Evolutionary conservation across 1,140 invertebrate genomes (phyloP), one percentile per base, ranked within the genome.

Genomic region (Caenorhabditis briggsae): DNA sequence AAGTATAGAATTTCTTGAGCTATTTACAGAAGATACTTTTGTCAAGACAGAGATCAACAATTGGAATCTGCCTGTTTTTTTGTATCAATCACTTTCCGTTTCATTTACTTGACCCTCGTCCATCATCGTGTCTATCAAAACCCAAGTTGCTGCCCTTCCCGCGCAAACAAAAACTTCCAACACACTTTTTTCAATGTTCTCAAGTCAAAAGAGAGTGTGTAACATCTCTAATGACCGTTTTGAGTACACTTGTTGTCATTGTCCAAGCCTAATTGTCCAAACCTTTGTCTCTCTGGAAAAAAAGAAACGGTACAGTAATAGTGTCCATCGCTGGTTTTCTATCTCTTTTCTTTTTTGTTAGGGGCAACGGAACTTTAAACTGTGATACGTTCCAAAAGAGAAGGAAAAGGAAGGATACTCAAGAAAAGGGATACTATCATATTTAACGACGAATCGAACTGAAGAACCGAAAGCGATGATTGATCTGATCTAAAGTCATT

Each of bases 401-500:
- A 78, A 50, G 20, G 46, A 50, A 16, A 53, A 14, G n/a, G 14
- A 78, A 25, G n/a, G 41, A 50, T 23, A 50, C 48, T 43, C 18
- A 0, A 48, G 23, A 8, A 78, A 46, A 70, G 18, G 14, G 70
- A 50, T 78, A 50, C 46, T 78, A 78, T 78, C 70, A 53, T 78
- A 50, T 78, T 78, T 43, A 46, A 50, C 18, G 12, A 2, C 8
- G 20, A 46, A 41, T 12, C 64, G 33, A 46, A 70, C 64, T 46
- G 64, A 70, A 23, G 46, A 78, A 43, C 46, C 33, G 20, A 78
- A 78, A 70, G 41, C 64, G 70, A 50, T 78, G 46, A 50, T 50
- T 78, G 70, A 78, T 78, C 70, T 78, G 70, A 78, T 78, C 70
- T 78, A 78, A 78, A 61, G 59, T 61, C 59, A 61, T 14, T 61